Conservation (phyloP, 2,113 vertebrate genomes). For the Typhlomys cinereus region DNA sequence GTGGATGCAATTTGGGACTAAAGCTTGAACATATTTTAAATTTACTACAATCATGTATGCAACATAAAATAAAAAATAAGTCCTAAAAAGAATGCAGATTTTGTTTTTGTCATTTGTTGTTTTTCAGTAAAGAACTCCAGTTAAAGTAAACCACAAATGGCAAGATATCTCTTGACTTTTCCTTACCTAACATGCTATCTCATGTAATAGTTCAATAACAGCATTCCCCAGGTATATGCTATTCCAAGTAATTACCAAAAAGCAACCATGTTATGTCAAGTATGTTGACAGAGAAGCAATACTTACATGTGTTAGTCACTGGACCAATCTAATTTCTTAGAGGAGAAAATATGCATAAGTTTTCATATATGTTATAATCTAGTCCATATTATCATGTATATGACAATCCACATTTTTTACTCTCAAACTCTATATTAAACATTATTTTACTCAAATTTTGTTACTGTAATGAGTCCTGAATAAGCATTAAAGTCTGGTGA, state of each 20-base stretch:
- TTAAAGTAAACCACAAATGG: neutral
- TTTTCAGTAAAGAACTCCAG: neutral
- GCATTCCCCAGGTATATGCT: neutral
- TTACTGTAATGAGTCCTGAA: neutral
- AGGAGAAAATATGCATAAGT: neutral
- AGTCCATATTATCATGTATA: neutral
- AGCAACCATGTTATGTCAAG: neutral
- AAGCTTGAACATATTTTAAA: too few species aligned
- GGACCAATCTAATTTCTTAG: neutral
- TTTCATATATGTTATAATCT: neutral
- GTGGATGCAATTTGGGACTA: too few species aligned
- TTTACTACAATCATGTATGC: too few species aligned
- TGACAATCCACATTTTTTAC: too few species aligned
- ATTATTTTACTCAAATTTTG: neutral
- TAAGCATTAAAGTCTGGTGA: neutral
- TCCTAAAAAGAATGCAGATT: too few species aligned
- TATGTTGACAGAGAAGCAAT: neutral
- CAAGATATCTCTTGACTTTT: neutral
- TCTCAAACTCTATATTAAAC: neutral
- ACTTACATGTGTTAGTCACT: neutral
- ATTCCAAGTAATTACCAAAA: neutral
- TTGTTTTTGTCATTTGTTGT: neutral
- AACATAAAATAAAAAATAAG: too few species aligned
- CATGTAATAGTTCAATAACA: neutral
- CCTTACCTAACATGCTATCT: neutral